Percentiles rank a stretch among this genome's conserved stretches.
Evolutionary conservation across 37 sponge, comb jelly and placozoan genomes (phyloP).

Genomic region (Ephydatia muelleri): DNA sequence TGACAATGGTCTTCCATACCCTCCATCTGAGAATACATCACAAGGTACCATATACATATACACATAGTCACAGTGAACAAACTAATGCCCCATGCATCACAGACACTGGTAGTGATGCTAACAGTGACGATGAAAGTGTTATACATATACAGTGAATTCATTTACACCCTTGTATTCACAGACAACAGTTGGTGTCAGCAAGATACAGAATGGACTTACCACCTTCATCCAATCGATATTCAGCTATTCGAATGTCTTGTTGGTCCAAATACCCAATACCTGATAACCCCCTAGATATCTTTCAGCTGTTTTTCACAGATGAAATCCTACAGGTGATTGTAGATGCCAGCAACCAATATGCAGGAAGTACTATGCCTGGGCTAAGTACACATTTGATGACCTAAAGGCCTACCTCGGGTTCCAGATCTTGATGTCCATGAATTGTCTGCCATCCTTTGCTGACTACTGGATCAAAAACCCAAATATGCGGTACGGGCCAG

Average conservation of each 20-base stretch:
- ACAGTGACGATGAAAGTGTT: background rate
- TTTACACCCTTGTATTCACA: constrained; percentile 1
- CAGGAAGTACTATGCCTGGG: constrained; percentile 17
- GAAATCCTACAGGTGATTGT: constrained; percentile 18
- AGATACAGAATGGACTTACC: background rate
- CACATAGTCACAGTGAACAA: background rate
- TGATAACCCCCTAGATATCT: constrained; percentile 7
- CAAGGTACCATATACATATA: background rate
- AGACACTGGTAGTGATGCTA: background rate
- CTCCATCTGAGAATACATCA: background rate
- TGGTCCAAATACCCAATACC: constrained; percentile 30
- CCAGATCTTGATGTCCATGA: constrained; percentile 22
- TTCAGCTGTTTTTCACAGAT: constrained; percentile 28
- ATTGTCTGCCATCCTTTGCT: constrained; percentile 2
- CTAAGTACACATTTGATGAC: constrained; percentile 3
- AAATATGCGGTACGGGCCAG: constrained; percentile 3
- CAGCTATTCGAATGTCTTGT: constrained; percentile 16
- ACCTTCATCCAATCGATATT: background rate
- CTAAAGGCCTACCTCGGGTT: constrained; percentile 30
- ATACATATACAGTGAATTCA: background rate
- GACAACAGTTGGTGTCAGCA: background rate
- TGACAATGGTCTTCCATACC: background rate
- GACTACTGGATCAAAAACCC: constrained; percentile 42
- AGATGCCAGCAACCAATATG: constrained; percentile 28
- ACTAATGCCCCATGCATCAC: background rate